Evolutionary conservation across 2,888 invertebrate species (phyloP).

Genomic region (Melipona beecheii): DNA sequence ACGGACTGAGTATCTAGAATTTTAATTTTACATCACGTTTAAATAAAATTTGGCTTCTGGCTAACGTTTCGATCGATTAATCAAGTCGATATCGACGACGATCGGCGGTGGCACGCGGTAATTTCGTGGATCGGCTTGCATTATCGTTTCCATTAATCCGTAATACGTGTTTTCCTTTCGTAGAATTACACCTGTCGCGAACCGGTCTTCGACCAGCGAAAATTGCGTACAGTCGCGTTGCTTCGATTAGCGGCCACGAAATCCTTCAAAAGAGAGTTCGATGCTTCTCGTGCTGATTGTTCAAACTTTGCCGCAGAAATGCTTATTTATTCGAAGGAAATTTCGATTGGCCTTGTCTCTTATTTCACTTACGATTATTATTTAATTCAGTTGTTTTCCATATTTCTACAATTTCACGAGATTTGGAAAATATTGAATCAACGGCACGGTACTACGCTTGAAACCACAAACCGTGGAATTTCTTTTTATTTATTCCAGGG

Average conservation of each 20-base stretch:
- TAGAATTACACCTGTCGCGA: slow-evolving; percentile 43
- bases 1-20: neutral
- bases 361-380: too few species aligned
- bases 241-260: neutral
- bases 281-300: neutral
- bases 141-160: slow-evolving; percentile 28
- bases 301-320: neutral
- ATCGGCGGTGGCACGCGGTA: neutral
- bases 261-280: neutral
- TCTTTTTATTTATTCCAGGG: neutral
- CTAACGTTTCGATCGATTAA: neutral
- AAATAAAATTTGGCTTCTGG: neutral
- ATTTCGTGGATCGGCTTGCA: neutral
- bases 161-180: slow-evolving; percentile 18
- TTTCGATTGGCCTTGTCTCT: neutral
- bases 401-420: neutral
- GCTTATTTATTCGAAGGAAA: neutral
- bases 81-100: neutral
- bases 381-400: neutral
- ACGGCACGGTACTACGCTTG: neutral
- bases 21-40: neutral
- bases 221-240: slow-evolving; percentile 18
- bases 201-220: slow-evolving; percentile 25
- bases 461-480: neutral
- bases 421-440: neutral